Evolutionary conservation across 2,888 invertebrate species (phyloP).

Genomic region (Hirudinaria manillensis): DNA sequence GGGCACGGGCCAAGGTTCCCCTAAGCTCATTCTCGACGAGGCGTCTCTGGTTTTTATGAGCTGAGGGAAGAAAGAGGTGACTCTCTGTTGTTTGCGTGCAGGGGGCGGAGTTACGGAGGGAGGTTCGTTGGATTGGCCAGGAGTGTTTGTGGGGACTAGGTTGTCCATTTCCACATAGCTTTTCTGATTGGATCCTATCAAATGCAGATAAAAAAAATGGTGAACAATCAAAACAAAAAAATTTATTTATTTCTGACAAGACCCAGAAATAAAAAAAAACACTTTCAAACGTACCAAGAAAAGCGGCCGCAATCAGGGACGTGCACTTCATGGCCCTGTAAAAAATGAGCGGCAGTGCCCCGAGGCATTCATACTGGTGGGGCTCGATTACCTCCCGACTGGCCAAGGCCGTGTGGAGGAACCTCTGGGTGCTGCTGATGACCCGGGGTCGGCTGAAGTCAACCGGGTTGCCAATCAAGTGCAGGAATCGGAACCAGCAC

Average conservation of each 20-base stretch:
- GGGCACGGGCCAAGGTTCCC: neutral
- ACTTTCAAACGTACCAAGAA: constrained; percentile 64
- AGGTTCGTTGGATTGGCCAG: neutral
- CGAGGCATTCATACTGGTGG: constrained; percentile 66
- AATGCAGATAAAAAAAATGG: too few relatives aligned
- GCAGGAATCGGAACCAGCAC: constrained; percentile 89
- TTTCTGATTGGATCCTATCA: too few relatives aligned
- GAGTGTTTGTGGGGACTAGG: neutral
- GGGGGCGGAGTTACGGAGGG: constrained; percentile 20
- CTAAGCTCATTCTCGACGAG: neutral
- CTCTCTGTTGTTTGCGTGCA: neutral
- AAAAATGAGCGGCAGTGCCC: constrained; percentile 74
- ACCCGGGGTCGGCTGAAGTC: constrained; percentile 61
- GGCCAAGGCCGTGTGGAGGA: constrained; percentile 73
- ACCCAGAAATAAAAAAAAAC: too few relatives aligned
- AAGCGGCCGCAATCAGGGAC: constrained; percentile 87
- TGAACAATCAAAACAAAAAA: too few relatives aligned
- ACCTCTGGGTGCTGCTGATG: constrained; percentile 73
- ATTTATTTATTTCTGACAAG: too few relatives aligned
- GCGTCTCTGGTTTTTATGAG: neutral
- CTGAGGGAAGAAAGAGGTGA: constrained; percentile 11
- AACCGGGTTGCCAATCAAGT: constrained; percentile 88
- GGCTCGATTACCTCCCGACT: constrained; percentile 74
- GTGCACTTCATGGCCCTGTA: constrained; percentile 86
- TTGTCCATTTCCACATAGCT: neutral